Base-by-base conservation (phyloP, 2,113 vertebrate genomes). In the Spilogale gracilis region DNA sequence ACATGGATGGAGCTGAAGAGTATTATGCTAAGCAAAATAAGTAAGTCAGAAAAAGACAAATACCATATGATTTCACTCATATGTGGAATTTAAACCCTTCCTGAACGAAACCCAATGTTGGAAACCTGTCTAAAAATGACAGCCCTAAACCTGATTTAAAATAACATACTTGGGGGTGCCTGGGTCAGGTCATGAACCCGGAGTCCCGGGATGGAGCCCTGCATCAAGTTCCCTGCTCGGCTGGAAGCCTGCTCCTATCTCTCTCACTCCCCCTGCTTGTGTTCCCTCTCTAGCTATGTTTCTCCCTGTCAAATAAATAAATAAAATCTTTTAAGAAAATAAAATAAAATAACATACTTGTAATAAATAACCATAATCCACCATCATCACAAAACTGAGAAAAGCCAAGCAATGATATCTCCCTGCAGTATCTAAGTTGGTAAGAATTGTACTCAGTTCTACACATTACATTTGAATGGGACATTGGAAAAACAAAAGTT, bases 281-380 rank as follows among this genome's bases (percentile, higher is more conserved):
- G 38, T 38, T 38, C 38, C 38, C 38, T 38, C 38, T 38, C 38
- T 38, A 38, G 38, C 38, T 38, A 38, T 38, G 38, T 38, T 38
- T 38, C 38, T 38, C 38, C 38, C 38, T 38, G 38, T 38, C 38
- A 38, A 38, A 38, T 38, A 38, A 38, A 38, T 38, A 38, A 38
- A 38, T 38, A 38, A 38, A 38, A 38, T 38, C 38, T 38, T 38
- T 38, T 38, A 38, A 38, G 38, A 38, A 38, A 38, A 38, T 38
- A 38, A 38, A 38, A 38, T 92, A 80, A 95, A 96, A 18, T 76
- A 83, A 83, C 43, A 4, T 43, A 84, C 23, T 61, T 86, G 32
- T 65, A 89, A 78, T 80, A 93, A 96, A 91, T 93, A 93, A 73
- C 4, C 52, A 83, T 61, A 95, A 93, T 56, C 18, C 27, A 54